Conservation (phyloP, 2,113 vertebrate genomes). For the Mobula hypostoma region DNA sequence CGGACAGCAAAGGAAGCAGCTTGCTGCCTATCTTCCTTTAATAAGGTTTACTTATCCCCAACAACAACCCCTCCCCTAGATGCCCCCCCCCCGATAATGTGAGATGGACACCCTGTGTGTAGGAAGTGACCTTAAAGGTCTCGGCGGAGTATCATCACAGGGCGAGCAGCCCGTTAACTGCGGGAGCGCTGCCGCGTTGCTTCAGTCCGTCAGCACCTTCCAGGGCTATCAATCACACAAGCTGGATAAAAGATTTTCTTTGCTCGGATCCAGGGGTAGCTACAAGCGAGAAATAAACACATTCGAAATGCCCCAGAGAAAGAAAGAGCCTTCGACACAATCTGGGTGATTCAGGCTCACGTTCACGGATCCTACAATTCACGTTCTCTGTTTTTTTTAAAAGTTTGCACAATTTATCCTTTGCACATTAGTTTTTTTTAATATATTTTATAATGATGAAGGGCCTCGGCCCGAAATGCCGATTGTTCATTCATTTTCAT, state of each 20-base stretch:
- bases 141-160: background rate
- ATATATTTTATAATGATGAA: no score
- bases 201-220: background rate
- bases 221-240: background rate
- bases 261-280: background rate
- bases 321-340: background rate
- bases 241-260: background rate
- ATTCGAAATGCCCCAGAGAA: background rate
- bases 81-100: background rate
- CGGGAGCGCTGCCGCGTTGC: background rate
- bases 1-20: background rate
- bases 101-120: background rate
- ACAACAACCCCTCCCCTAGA: background rate
- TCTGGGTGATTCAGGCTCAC: no score
- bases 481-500: no score
- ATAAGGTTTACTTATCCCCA: background rate
- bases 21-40: slow-evolving; percentile 28
- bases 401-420: no score
- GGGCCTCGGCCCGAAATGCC: no score
- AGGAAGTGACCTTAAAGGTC: slow-evolving; percentile 4
- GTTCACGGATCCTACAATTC: no score
- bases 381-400: no score
- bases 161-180: background rate
- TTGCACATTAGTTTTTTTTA: no score
- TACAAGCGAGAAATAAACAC: background rate